Evolutionary conservation across 2,888 invertebrate genomes (phyloP).

Genomic region (Rhaphigaster nebulosa): DNA sequence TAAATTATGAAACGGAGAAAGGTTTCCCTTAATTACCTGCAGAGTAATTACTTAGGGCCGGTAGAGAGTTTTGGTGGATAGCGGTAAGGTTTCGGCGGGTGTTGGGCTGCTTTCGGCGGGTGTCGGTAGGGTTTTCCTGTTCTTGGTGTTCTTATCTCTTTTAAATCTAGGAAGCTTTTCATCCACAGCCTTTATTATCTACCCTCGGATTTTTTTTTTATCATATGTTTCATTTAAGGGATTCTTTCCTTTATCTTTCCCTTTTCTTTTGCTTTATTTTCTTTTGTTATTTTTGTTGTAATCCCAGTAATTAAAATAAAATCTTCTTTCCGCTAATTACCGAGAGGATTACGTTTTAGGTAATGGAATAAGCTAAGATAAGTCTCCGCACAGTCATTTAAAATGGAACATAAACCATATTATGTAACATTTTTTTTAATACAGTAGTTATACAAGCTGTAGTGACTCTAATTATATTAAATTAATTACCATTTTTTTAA

Average conservation of each 20-base stretch:
- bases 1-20: constrained; percentile 40
- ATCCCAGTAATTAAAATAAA: constrained; percentile 8
- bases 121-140: neutral
- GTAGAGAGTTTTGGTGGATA: neutral
- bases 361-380: neutral
- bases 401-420: neutral
- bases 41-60: constrained; percentile 38
- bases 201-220: neutral
- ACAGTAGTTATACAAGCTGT: neutral
- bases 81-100: neutral
- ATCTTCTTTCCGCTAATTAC: constrained; percentile 30
- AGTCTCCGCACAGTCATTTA: neutral
- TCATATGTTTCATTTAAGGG: constrained; percentile 37
- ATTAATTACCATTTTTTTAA: no score
- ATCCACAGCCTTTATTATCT: constrained; percentile 14
- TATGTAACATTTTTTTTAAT: neutral
- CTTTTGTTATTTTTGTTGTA: neutral
- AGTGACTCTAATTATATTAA: no score
- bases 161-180: constrained; percentile 15
- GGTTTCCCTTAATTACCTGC: constrained; percentile 43
- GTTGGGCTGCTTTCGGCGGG: constrained; percentile 2
- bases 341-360: neutral
- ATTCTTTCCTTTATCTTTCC: neutral
- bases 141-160: constrained; percentile 6
- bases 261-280: no score